Base-by-base conservation (phyloP, 2,888 invertebrate genomes). In the Melinaea menophilus region DNA sequence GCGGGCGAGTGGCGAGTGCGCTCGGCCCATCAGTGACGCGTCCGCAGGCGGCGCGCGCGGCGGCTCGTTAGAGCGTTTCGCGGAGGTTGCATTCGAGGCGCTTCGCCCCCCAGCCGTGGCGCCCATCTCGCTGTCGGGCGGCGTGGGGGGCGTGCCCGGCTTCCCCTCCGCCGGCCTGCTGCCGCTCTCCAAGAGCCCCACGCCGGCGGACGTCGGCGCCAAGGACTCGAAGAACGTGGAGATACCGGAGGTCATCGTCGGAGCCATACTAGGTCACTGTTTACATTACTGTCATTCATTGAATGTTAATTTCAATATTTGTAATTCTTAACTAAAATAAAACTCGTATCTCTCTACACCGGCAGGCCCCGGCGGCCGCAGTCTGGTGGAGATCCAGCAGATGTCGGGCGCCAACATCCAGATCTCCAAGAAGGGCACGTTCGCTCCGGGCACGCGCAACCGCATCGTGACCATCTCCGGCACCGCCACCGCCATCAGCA, bases 371-470 rank as follows among this genome's bases (percentile, higher is more conserved):
- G 98, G 97, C 83, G 99, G 98, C 72, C 95, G 97, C 90, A 96
- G 97, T 88, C 94, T 99, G 85, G 96, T 98, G 81, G 98, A 99
- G 93, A 97, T 99, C 90, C 98, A 98, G 92, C 97, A 98, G 92
- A 94, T 95, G 92, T 98, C 97, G 84, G 98, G 98, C 88, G 98
- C 98, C 89, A 98, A 96, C 92, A 98, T 99, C 91, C 98, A 98
- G 93, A 98, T 99, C 92, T 98, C 98, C 76, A 98, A 98, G 94
- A 98, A 98, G 92, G 98, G 98, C 86, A 97, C 96, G 82, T 98
- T 97, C 93, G 97, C 97, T 80, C 98, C 98, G 73, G 98, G 98
- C 90, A 98, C 98, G 75, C 95, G 98, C 88, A 98, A 98, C 93
- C 95, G 98, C 84, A 97, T 98, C 91, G 98, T 98, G 75, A 97